Base-by-base conservation (phyloP, 1,140 invertebrate genomes). In the Heliconius nattereri region DNA sequence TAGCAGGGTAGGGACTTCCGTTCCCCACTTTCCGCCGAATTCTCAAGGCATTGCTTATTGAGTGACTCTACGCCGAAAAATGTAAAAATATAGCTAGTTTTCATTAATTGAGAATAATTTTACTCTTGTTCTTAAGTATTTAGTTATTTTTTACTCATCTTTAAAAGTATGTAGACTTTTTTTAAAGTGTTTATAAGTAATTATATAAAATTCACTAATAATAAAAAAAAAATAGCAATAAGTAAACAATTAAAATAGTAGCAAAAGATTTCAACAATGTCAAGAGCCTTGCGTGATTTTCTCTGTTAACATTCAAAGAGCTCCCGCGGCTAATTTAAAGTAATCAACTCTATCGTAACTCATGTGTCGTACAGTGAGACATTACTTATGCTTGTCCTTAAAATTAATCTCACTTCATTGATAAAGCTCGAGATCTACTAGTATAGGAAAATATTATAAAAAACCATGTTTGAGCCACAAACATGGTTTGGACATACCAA, bases 281-380 rank as follows among this genome's bases (percentile, higher is more conserved):
- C 84, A 85, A 90, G 84, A 83, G 72, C 71, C 74, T 88, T 73
- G 90, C 86, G 86, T 90, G 87, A 89, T 89, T 88, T 85, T 73
- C 79, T 84, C 83, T 80, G 84, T 86, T 87, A 85, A 80, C 73
- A 79, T 83, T 81, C 81, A 79, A 78, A 82, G 82, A 78, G 76
- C 86, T 84, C 81, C 85, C 83, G 86, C 80, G 79, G 26, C 73
- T 85, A 83, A 83, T 79, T 86, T 78, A 82, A 81, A 85, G 84
- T 85, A 90, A 90, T 90, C 86, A 90, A 87, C 85, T 84, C 78
- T 70, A 84, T 89, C 78, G 84, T 83, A 78, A 73, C 81, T 87
- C 85, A 85, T 88, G 86, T 89, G 85, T 85, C 60, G 76, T 79
- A 73, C 75, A n/a, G 71, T 37, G 20, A n/a, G n/a, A 72, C 13